A percentile compares a stretch with the other conserved stretches of the same genome.
phyloP scores from a whole-genome alignment of 2,888 invertebrate genomes.

The Himalopsyche tibetana region DNA sequence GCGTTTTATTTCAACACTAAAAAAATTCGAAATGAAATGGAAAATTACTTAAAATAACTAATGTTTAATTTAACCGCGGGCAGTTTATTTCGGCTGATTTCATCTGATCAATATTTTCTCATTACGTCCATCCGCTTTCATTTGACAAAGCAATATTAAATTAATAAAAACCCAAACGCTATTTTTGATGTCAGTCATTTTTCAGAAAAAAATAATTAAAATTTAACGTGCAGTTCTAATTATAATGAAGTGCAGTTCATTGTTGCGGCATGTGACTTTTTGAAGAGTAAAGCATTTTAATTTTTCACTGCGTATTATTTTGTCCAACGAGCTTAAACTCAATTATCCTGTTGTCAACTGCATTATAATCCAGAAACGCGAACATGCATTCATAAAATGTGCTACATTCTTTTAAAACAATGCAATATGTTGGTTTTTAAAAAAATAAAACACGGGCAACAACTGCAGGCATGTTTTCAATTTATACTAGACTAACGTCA shows the following conservation, averaged over 20 bases:
- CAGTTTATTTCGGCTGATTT: too few relatives aligned
- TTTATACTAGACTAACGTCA: not conserved
- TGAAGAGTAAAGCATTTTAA: not conserved
- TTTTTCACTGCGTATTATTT: not conserved
- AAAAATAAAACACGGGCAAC: not conserved
- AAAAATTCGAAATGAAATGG: too few relatives aligned
- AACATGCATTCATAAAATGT: not conserved
- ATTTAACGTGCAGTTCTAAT: not conserved
- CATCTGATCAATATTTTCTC: too few relatives aligned
- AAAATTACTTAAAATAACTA: too few relatives aligned
- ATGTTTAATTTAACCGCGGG: too few relatives aligned
- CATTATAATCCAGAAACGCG: slow-evolving; percentile 5
- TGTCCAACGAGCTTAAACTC: slow-evolving; percentile 16
- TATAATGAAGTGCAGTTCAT: not conserved
- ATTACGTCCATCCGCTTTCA: too few relatives aligned
- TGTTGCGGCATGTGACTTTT: not conserved
- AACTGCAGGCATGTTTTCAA: not conserved
- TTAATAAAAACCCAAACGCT: too few relatives aligned
- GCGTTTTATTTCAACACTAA: too few relatives aligned
- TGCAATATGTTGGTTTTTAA: slow-evolving; percentile 6
- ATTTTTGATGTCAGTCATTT: too few relatives aligned
- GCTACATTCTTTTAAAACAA: slow-evolving; percentile 8
- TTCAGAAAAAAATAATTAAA: too few relatives aligned
- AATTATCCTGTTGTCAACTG: slow-evolving; percentile 27
- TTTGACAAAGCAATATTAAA: too few relatives aligned